phyloP scores from a whole-genome alignment of 2,113 vertebrate genomes.

The Lepidothrix coronata region DNA sequence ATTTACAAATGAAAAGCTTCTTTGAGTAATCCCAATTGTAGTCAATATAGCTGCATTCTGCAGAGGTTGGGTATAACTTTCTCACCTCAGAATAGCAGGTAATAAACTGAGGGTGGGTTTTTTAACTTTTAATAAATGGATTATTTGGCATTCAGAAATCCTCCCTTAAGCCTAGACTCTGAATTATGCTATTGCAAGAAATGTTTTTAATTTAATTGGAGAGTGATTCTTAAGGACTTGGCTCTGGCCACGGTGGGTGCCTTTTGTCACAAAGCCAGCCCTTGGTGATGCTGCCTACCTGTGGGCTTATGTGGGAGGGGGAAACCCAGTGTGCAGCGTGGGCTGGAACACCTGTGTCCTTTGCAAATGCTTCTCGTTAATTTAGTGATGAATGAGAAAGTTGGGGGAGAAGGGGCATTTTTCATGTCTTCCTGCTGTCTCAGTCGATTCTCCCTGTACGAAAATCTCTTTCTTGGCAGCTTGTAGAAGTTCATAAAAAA shows the following conservation, averaged over 20 bases:
- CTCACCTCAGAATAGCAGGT: slow-evolving; percentile 48
- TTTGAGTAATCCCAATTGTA: slow-evolving; percentile 47
- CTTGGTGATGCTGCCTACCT: background rate
- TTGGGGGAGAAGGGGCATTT: background rate
- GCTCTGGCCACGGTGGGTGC: background rate
- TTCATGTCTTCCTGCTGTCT: background rate
- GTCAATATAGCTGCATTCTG: slow-evolving; percentile 18
- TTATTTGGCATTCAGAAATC: slow-evolving; percentile 53
- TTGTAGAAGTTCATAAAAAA: background rate
- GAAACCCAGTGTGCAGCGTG: rapidly evolving
- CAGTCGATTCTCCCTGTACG: background rate
- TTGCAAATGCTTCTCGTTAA: slow-evolving; percentile 34
- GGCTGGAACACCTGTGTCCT: background rate
- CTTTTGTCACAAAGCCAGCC: slow-evolving; percentile 1
- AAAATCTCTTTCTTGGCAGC: background rate
- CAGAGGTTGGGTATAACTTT: slow-evolving; percentile 27
- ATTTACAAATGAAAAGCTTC: slow-evolving; percentile 65
- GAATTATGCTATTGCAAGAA: background rate
- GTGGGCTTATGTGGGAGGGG: background rate
- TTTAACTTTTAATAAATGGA: slow-evolving; percentile 49
- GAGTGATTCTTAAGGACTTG: background rate
- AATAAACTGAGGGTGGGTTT: slow-evolving; percentile 24
- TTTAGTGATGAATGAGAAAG: background rate
- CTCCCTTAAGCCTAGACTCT: slow-evolving; percentile 22
- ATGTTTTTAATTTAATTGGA: slow-evolving; percentile 38